A percentile compares a stretch with the other conserved stretches of the same genome.
Evolutionary conservation across 2,113 vertebrate genomes (phyloP).

Genomic region (Rostratula benghalensis): DNA sequence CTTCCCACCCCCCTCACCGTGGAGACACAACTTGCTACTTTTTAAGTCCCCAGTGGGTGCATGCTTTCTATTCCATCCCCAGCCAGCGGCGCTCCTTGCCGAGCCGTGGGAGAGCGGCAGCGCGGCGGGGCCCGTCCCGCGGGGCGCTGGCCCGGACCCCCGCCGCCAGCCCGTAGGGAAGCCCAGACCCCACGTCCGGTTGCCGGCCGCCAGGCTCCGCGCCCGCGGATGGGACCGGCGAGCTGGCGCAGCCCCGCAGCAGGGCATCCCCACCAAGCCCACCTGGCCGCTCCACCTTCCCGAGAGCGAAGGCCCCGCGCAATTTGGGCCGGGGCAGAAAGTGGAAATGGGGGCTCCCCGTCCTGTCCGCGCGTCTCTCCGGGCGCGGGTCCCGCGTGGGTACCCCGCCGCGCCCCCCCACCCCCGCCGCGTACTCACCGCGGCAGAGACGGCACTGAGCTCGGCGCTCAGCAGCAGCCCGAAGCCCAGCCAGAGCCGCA

Average conservation of each 20-base stretch:
- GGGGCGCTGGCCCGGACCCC: background rate
- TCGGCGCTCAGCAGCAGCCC: conserved; percentile 53
- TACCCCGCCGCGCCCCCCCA: background rate
- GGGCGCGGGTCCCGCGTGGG: background rate
- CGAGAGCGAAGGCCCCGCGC: background rate
- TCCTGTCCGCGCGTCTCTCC: background rate
- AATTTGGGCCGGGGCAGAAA: too few species aligned
- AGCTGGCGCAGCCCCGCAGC: background rate
- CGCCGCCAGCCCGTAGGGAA: background rate
- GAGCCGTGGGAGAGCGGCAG: background rate
- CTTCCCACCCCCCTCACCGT: too few species aligned
- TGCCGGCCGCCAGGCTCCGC: background rate
- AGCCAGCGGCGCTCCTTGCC: background rate
- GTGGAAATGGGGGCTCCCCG: background rate
- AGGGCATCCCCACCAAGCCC: background rate
- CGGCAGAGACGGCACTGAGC: conserved; percentile 42
- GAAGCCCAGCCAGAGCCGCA: conserved; percentile 45
- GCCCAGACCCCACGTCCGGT: background rate
- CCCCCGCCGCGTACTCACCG: conserved; percentile 21
- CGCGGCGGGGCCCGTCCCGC: background rate
- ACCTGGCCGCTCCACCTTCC: background rate
- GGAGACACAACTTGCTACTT: background rate
- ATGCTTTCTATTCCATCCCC: background rate
- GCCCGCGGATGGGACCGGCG: background rate
- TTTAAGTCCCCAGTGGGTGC: background rate